Base-by-base conservation (phyloP, 2,797 vertebrate genomes). In the Neostethus bicornis region DNA sequence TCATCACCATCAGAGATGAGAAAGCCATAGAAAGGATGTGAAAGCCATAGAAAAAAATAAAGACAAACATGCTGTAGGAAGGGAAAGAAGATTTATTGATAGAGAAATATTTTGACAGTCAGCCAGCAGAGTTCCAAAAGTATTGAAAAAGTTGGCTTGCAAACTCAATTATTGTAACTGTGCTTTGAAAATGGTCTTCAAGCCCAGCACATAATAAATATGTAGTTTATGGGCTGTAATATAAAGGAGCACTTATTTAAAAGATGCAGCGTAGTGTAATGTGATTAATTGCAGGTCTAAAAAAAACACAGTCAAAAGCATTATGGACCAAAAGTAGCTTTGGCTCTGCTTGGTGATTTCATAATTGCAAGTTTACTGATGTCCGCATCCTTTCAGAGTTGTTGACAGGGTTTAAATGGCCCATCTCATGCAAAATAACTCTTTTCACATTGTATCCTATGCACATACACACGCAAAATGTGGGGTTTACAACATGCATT, bases 271-370 rank as follows among this genome's bases (percentile, higher is more conserved):
- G 42, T 12, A 47, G 16, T 7, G 0, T 23, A 16, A 35, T 44
- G 34, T 37, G 13, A 26, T 60, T 49, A 45, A 23, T 42, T 17
- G 46, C n/a, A 56, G 51, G 19, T 51, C 20, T 45, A 7, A 69
- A 12, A 69, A 12, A 47, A 53, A 39, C 24, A 12, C 14, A 45
- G 21, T 37, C 4, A 20, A 61, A 41, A 34, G 24, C 13, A 34
- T 41, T 47, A 29, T 26, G 42, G 35, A 16, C 5, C 25, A 11
- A 37, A 26, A 28, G 5, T n/a, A 3, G 11, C 13, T 43, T 37
- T 16, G 2, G 9, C 1, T 12, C 4, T 20, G 23, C 7, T 24
- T 16, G 5, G 3, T 41, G 9, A 59, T 50, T 16, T 11, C 1
- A 32, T 21, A 19, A 11, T 46, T 35, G 24, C 34, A 37, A 16